These are phyloP conservation scores for Atherinosoma microstoma DNA, from an alignment of 2,797 vertebrate species.

Conservation along the genomic window DNA sequence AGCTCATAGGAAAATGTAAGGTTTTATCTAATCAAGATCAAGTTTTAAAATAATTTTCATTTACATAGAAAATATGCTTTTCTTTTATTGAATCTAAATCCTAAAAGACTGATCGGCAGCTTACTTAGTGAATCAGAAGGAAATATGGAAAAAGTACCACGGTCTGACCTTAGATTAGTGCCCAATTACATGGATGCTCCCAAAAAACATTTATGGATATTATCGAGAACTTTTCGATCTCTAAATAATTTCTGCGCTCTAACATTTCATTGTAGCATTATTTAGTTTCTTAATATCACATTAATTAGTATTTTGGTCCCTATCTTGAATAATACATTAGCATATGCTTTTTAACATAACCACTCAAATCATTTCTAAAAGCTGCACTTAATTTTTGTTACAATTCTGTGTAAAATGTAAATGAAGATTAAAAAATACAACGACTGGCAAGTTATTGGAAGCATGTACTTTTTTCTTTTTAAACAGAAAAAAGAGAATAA, in stretches of 20 bases:
- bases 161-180: neutral
- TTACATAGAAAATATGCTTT: neutral
- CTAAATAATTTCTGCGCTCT: neutral
- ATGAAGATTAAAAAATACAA: neutral
- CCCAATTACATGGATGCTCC: neutral
- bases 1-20: slow-evolving; percentile 79
- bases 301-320: neutral
- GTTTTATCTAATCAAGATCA: neutral
- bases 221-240: neutral
- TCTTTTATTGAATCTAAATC: neutral
- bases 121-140: neutral
- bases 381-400: too few species aligned
- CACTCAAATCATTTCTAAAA: neutral
- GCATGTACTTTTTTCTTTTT: too few species aligned
- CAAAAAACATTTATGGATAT: neutral
- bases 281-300: neutral
- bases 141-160: neutral
- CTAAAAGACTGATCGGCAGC: neutral
- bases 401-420: neutral
- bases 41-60: neutral
- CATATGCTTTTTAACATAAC: neutral
- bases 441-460: neutral
- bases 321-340: neutral
- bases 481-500: neutral
- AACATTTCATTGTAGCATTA: neutral